Evolutionary conservation across 2,797 vertebrate species (phyloP).

Genomic region (Danio tinwini): DNA sequence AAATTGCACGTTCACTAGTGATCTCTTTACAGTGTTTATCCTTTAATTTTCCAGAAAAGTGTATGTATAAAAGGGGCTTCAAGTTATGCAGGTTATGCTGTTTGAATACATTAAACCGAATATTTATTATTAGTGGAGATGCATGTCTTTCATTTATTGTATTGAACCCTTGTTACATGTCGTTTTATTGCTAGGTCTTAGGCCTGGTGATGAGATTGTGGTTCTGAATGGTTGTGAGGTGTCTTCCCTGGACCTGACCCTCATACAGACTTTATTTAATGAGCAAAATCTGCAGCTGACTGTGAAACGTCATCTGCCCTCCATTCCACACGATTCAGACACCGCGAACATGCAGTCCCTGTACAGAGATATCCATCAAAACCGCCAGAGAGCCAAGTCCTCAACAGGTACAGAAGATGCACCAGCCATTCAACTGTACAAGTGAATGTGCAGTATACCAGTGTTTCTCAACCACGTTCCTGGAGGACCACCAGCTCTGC

Average conservation of each 20-base stretch:
- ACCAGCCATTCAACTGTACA: not conserved
- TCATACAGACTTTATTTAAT: slow-evolving; percentile 87
- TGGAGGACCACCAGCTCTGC: no score
- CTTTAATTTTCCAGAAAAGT: no score
- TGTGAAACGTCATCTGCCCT: slow-evolving; percentile 71
- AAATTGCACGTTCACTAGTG: no score
- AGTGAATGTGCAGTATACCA: not conserved
- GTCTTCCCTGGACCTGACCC: slow-evolving; percentile 84
- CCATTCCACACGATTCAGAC: slow-evolving; percentile 60
- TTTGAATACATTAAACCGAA: no score
- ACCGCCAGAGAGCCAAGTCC: slow-evolving; percentile 83
- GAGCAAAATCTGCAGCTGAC: slow-evolving; percentile 83
- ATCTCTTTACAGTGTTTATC: no score
- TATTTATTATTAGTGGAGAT: not conserved
- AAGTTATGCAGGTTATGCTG: no score
- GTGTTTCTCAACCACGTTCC: no score
- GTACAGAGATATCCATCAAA: slow-evolving; percentile 80
- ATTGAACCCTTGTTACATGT: slow-evolving; percentile 43
- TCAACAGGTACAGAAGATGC: slow-evolving; percentile 81
- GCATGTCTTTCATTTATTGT: not conserved
- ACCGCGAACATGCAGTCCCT: slow-evolving; percentile 69
- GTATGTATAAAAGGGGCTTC: no score
- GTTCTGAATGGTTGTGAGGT: slow-evolving; percentile 84
- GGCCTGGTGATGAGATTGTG: slow-evolving; percentile 87
- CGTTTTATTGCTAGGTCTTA: slow-evolving; percentile 78